These are phyloP conservation scores for Tetranychus piercei DNA, from an alignment of 2,888 invertebrate species.

Conservation along the genomic window DNA sequence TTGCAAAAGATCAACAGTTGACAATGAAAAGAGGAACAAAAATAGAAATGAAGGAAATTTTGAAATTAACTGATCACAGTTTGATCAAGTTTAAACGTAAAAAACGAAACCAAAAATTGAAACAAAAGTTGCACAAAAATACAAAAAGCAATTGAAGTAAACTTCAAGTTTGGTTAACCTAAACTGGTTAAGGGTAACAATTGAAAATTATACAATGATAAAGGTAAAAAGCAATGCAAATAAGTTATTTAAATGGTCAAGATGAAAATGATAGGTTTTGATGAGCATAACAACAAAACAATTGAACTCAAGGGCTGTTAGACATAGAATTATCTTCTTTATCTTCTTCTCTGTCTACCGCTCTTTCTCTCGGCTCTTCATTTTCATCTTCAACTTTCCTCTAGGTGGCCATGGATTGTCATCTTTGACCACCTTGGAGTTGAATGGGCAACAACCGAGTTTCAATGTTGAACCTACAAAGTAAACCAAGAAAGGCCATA, in stretches of 20 bases:
- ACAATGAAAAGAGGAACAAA: too few species aligned
- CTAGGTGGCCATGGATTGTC: background rate
- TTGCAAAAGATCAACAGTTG: too few species aligned
- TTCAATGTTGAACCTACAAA: background rate
- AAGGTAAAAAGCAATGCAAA: background rate
- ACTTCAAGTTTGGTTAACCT: too few species aligned
- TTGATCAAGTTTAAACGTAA: too few species aligned
- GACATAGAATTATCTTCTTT: background rate
- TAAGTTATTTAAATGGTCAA: background rate
- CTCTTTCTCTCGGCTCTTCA: background rate
- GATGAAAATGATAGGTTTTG: background rate
- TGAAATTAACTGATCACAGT: too few species aligned
- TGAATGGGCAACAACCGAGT: background rate
- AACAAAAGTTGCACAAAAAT: too few species aligned
- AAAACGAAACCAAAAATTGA: too few species aligned
- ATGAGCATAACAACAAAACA: constrained; percentile 1
- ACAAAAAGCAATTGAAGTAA: too few species aligned
- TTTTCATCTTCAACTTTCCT: background rate
- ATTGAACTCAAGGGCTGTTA: background rate
- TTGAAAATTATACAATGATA: background rate
- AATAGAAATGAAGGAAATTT: too few species aligned
- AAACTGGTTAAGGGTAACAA: background rate
- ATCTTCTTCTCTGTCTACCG: background rate
- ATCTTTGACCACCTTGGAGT: background rate
- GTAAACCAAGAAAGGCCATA: background rate